Percentiles rank a stretch among this genome's conserved stretches.
Conservation (phyloP, 2,797 vertebrate species). For the Eleutherodactylus coqui region DNA sequence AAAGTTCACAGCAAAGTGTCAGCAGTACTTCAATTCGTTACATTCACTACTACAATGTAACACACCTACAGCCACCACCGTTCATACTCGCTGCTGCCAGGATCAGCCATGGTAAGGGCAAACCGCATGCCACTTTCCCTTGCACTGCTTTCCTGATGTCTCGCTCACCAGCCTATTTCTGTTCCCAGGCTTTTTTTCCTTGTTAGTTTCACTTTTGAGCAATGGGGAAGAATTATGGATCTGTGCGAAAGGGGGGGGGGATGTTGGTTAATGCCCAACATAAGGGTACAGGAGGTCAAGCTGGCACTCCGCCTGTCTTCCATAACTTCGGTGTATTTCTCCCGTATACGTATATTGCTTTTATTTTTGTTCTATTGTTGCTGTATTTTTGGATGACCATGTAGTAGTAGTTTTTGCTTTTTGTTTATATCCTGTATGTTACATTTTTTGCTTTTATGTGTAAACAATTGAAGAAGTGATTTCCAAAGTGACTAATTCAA, state of each 20-base stretch:
- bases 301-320: background rate
- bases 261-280: background rate
- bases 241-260: no score
- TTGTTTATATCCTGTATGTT: background rate
- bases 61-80: background rate
- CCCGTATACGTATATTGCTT: background rate
- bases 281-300: background rate
- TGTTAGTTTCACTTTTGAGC: conserved; percentile 29
- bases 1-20: background rate
- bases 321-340: background rate
- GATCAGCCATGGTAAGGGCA: conserved; percentile 42
- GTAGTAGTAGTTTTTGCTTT: background rate
- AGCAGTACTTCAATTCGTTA: background rate
- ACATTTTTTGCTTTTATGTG: background rate
- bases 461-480: no score
- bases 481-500: no score
- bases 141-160: background rate
- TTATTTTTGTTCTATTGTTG: background rate
- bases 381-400: background rate
- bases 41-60: background rate
- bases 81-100: background rate
- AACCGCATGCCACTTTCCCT: background rate
- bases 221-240: background rate
- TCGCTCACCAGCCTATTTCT: background rate
- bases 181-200: background rate